These are phyloP conservation scores for Anastrepha ludens DNA, from an alignment of 1,140 invertebrate species.

Conservation along the genomic window DNA sequence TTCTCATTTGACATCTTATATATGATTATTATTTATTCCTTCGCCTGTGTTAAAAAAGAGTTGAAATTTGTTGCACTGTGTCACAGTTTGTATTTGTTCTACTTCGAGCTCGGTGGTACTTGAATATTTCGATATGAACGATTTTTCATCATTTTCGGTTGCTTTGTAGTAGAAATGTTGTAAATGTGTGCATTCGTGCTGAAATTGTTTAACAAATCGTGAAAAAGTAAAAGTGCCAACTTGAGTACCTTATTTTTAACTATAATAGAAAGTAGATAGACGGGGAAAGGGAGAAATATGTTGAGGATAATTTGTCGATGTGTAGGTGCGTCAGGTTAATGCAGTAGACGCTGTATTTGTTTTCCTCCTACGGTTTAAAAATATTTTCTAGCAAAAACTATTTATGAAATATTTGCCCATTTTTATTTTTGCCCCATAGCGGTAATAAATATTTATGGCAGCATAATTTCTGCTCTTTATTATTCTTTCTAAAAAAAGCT, in stretches of 20 bases:
- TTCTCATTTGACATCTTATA: no score
- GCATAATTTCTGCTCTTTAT: no score
- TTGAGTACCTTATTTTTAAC: not conserved
- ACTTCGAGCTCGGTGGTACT: not conserved
- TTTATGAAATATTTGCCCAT: no score
- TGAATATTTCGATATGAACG: slow-evolving; percentile 4
- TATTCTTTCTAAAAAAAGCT: no score
- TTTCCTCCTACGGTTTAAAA: no score
- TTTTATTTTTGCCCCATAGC: no score
- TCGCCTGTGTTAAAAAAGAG: no score
- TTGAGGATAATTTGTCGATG: not conserved
- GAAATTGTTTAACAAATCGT: slow-evolving; percentile 51
- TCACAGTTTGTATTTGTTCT: not conserved
- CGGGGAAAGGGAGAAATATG: not conserved
- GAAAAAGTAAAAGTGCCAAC: slow-evolving; percentile 40
- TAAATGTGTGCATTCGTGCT: slow-evolving; percentile 21
- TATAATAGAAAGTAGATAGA: not conserved
- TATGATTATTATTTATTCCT: not conserved
- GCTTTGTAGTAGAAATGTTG: not conserved
- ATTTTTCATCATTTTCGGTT: slow-evolving; percentile 18
- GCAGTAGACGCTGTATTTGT: no score
- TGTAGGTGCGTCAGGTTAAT: not conserved
- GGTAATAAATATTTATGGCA: no score
- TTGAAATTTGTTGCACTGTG: not conserved
- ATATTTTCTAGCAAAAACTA: no score